Conservation (phyloP, 2,113 vertebrate species). For the Tupaia tana region DNA sequence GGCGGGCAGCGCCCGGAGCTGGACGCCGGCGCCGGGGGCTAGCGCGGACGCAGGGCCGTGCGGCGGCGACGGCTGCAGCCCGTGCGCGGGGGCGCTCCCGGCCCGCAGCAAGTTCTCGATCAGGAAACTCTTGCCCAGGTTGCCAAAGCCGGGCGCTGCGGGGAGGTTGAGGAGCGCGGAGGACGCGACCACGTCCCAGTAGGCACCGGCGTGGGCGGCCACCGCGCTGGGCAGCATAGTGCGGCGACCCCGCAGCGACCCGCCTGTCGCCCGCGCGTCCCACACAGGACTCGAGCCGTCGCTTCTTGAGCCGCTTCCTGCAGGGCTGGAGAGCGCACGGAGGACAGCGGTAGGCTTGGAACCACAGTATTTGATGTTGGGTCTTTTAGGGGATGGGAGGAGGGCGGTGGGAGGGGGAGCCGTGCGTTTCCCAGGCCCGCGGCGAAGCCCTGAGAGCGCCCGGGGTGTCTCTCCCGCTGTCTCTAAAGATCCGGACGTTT, state of each 20-base stretch:
- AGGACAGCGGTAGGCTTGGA: conserved; percentile 25
- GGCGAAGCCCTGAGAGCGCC: conserved; percentile 84
- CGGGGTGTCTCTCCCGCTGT: conserved; percentile 81
- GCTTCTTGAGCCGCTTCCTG: conserved; percentile 34
- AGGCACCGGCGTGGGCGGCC: conserved; percentile 85
- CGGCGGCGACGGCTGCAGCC: conserved; percentile 66
- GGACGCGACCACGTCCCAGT: conserved; percentile 87
- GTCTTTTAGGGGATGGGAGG: conserved; percentile 53
- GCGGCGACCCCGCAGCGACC: conserved; percentile 57
- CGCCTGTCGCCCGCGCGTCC: background rate
- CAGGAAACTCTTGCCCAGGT: conserved; percentile 95
- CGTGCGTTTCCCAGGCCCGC: conserved; percentile 65
- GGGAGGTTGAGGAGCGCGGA: conserved; percentile 85
- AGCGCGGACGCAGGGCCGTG: background rate
- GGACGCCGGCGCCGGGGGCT: background rate
- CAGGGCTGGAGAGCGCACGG: background rate
- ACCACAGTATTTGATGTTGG: conserved; percentile 43
- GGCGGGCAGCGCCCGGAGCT: conserved; percentile 79
- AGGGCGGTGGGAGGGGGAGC: conserved; percentile 37
- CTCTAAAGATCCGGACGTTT: background rate
- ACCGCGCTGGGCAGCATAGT: conserved; percentile 87
- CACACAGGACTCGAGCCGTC: conserved; percentile 38
- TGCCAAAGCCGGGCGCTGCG: conserved; percentile 89
- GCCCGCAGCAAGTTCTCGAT: conserved; percentile 95
- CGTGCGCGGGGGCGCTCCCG: conserved; percentile 81